Evolutionary conservation across 2,113 vertebrate genomes (phyloP).

Genomic region (Oryctolagus cuniculus): mOryCun1.1 NC_091451.1:23927501-23928000

Average conservation of each 20-base stretch:
- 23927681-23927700: background rate
- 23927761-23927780: background rate
- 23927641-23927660: background rate
- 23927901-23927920: background rate
- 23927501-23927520: background rate
- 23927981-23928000: background rate
- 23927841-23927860: background rate
- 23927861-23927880: background rate
- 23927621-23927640: background rate
- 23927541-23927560: background rate
- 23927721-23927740: background rate
- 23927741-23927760: background rate
- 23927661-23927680: background rate
- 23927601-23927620: background rate
- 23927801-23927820: background rate
- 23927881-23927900: background rate
- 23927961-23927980: background rate
- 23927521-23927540: background rate
- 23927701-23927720: background rate
- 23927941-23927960: background rate
- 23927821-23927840: background rate
- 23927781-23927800: background rate
- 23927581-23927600: background rate
- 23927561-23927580: background rate
- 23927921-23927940: background rate